Conservation (phyloP, 2,888 invertebrate species). For the Matsumyia berberina region DNA sequence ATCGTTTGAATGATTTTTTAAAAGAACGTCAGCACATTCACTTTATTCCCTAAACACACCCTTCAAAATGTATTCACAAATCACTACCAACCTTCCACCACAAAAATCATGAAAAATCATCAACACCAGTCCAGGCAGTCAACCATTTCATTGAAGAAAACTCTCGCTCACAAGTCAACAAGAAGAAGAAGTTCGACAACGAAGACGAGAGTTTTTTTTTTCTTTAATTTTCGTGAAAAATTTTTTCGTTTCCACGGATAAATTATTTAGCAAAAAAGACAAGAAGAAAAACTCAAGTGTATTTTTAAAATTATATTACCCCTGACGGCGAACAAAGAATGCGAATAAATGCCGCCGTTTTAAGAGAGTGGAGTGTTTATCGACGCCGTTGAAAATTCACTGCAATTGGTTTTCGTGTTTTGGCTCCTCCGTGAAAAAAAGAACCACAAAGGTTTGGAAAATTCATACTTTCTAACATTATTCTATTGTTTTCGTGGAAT, state of each 20-base stretch:
- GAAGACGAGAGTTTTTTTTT: slow-evolving; percentile 62
- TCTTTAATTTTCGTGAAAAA: slow-evolving; percentile 57
- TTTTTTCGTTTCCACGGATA: slow-evolving; percentile 32
- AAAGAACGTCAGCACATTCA: no score
- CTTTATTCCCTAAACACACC: slow-evolving; percentile 26
- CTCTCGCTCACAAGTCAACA: slow-evolving; percentile 62
- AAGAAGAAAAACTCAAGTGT: slow-evolving; percentile 30
- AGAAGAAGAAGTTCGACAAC: slow-evolving; percentile 69
- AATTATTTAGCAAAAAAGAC: slow-evolving; percentile 36
- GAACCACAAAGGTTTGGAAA: slow-evolving; percentile 84
- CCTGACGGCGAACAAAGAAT: slow-evolving; percentile 61
- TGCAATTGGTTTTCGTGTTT: slow-evolving; percentile 84
- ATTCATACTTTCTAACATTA: slow-evolving; percentile 18
- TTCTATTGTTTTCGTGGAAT: slow-evolving; percentile 16
- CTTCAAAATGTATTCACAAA: not conserved
- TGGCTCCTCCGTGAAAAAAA: slow-evolving; percentile 83
- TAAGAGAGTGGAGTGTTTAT: slow-evolving; percentile 73
- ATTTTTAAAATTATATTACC: slow-evolving; percentile 24
- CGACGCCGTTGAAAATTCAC: slow-evolving; percentile 81
- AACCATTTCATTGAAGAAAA: slow-evolving; percentile 60
- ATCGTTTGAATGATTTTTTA: no score
- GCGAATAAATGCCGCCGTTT: slow-evolving; percentile 74
- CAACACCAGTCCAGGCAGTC: slow-evolving; percentile 39
- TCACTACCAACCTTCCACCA: slow-evolving; percentile 30
- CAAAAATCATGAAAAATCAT: slow-evolving; percentile 8